Base-by-base conservation (phyloP, 2,888 invertebrate genomes). In the Rhorus exstirpatorius region DNA sequence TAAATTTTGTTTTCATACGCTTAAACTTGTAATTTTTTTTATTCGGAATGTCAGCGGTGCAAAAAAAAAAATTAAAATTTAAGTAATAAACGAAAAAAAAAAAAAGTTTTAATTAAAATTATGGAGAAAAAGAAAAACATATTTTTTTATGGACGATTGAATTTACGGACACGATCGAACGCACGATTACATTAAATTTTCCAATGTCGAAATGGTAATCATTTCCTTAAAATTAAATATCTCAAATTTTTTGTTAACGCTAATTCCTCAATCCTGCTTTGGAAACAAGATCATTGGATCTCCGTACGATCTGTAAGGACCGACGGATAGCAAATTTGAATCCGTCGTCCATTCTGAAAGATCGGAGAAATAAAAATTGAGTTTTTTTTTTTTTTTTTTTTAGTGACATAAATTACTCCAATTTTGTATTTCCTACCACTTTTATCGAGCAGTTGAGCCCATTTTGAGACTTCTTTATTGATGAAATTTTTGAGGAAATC, bases 331-430 rank as follows among this genome's bases (percentile, higher is more conserved):
- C 24, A 95, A 93, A 90, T 95, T 95, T 81, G 93, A 94, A 63
- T 93, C 93, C 17, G 94, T 92, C 68, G 93, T 93, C 96, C 96
- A 96, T 61, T 95, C 96, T 96, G 88, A 51, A 91, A 90, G 80
- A 49, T 60, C 3, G 7, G 6, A 84, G 84, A 77, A 70, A 79
- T 68, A 41, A 7, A 46, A 65, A 53, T 14, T 51, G 4, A 3
- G 10, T 24, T 41, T 19, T 46, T 19, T 44, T 26, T 21, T 14
- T 55, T 44, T 14, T 0, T 1, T 3, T 10, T 7, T 38, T 3
- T 4, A 14, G 17, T 24, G n/a, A 41, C 24, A 46, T 41, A 31
- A 58, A 19, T 17, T 12, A 21, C 1, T 31, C 51, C 12, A 7
- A 0, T 65, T 53, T 41, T 38, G 3, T 14, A 41, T 26, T 6